These are phyloP conservation scores for Antheraea assamensis DNA, from an alignment of 2,888 invertebrate species.

Conservation along the genomic window DNA sequence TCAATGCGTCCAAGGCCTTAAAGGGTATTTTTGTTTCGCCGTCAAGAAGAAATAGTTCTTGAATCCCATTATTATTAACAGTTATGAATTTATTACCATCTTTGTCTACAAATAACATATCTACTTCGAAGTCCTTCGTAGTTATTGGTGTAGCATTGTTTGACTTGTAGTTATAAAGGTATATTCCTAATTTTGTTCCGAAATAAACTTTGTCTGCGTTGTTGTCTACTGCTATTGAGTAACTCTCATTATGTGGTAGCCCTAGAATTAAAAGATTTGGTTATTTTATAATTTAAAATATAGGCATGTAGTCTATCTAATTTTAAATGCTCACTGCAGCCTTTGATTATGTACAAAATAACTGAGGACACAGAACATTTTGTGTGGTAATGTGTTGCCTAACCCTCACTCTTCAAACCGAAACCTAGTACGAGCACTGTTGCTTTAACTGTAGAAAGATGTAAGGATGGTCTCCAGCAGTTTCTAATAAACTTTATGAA, in stretches of 20 bases:
- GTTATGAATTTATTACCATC: conserved; percentile 68
- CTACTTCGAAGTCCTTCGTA: conserved; percentile 49
- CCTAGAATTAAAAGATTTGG: conserved; percentile 41
- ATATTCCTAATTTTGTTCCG: conserved; percentile 66
- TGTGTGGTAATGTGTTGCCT: no score
- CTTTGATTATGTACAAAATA: no score
- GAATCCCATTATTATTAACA: conserved; percentile 58
- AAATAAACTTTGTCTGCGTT: conserved; percentile 60
- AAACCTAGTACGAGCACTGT: no score
- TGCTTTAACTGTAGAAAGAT: no score
- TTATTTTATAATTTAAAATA: background rate
- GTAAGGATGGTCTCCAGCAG: no score
- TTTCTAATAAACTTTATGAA: no score
- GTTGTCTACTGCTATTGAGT: conserved; percentile 66
- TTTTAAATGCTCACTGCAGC: no score
- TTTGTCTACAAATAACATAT: conserved; percentile 65
- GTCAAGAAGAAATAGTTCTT: conserved; percentile 60
- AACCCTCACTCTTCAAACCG: no score
- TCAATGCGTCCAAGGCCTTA: conserved; percentile 53
- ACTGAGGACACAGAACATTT: no score
- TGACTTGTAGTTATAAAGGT: conserved; percentile 55
- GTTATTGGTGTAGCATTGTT: conserved; percentile 51
- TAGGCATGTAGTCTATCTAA: background rate
- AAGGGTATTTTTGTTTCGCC: conserved; percentile 58
- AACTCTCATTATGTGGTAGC: conserved; percentile 61